Evolutionary conservation across 2,888 invertebrate species (phyloP), one percentile per base, ranked within the genome.

Genomic region (Dasysyrphus albostriatus): DNA sequence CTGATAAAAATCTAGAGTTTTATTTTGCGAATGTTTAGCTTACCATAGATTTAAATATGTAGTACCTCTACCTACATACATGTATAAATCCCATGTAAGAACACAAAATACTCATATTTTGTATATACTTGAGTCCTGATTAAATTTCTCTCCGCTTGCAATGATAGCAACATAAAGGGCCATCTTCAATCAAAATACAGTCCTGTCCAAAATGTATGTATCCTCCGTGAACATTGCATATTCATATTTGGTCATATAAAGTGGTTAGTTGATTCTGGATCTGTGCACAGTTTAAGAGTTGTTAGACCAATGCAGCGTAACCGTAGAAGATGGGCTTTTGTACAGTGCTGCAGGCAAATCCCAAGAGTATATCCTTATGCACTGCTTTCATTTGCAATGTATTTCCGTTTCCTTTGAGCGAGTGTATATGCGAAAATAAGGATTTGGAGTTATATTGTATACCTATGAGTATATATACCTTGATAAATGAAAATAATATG

Each of bases 181-280:
- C 14, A n/a, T 54, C 5, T 14, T 1, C 2, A 10, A 6, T n/a
- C 5, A 10, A 54, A 69, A 69, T 69, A 24, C 69, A n/a, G 6
- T 8, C 54, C 39, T 69, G 69, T 5, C n/a, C 16, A 59, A n/a
- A 34, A 12, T 42, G 63, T 72, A 12, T 42, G 63, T 72, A 58
- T 51, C 65, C 65, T 65, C 69, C 65, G 56, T 69, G 24, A 51
- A 75, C 59, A 78, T 87, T 87, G 87, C 78, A 87, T 87, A 87
- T 87, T 87, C 87, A 87, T 84, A 83, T 87, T 76, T 88, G 89
- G 88, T 88, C 89, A 89, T 83, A 89, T 88, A 89, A 89, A 88
- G 88, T 88, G 89, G 89, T 89, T 89, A 89, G 88, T 89, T 89
- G 89, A 88, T 88, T 88, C 85, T 84, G 74, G 85, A 77, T 79